Evolutionary conservation across 2,113 vertebrate species (phyloP).

Genomic region (Meriones unguiculatus): DNA sequence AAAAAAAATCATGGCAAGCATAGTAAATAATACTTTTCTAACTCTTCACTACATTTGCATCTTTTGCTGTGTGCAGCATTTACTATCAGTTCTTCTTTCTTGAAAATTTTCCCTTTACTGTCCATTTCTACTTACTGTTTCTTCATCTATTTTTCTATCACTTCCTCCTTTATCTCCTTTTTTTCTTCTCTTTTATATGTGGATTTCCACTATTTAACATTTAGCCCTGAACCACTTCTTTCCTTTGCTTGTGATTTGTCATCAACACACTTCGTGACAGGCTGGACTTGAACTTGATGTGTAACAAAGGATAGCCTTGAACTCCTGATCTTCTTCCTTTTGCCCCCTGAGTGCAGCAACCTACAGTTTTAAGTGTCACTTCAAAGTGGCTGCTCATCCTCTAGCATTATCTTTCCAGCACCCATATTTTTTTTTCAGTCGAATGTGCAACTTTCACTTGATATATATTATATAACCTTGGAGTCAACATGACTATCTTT

Average conservation of each 20-base stretch:
- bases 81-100: not conserved
- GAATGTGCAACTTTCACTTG: not conserved
- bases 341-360: not conserved
- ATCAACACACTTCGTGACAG: not conserved
- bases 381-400: not conserved
- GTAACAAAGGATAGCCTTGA: not conserved
- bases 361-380: not conserved
- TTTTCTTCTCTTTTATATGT: not conserved
- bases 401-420: not conserved
- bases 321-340: not conserved
- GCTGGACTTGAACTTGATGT: not conserved
- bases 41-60: not conserved
- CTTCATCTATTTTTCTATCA: not conserved
- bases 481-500: constrained; percentile 5
- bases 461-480: not conserved
- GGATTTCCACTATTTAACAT: not conserved
- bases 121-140: not conserved
- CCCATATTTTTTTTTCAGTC: constrained; percentile 4
- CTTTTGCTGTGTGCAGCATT: not conserved
- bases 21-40: not conserved
- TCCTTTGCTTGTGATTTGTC: not conserved
- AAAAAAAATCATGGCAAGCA: not conserved
- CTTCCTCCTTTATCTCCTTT: not conserved
- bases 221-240: not conserved
- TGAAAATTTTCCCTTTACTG: constrained; percentile 8